These are phyloP conservation scores for Tiaroga cobitis DNA, from an alignment of 2,797 vertebrate species.

Conservation along the genomic window DNA sequence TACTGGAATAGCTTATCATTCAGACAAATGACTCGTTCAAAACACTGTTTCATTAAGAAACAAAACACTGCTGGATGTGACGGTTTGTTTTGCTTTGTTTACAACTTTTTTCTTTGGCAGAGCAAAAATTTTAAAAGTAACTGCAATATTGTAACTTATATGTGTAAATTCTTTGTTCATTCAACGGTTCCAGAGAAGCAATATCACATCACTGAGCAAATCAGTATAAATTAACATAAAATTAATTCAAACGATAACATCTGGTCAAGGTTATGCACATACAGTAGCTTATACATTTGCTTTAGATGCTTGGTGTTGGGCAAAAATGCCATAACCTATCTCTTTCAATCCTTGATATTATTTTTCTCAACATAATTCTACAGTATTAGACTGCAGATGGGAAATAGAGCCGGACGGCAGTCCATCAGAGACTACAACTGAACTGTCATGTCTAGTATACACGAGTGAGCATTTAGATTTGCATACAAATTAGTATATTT, in stretches of 20 bases:
- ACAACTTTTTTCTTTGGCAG: neutral
- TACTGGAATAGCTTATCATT: neutral
- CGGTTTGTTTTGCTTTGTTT: neutral
- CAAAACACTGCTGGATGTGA: neutral
- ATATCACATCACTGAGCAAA: neutral
- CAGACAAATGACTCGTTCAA: neutral
- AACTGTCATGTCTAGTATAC: slow-evolving; percentile 48
- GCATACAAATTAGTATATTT: slow-evolving; percentile 49
- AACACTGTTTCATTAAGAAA: neutral
- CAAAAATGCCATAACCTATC: neutral
- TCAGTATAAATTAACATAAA: neutral
- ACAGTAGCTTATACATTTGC: neutral
- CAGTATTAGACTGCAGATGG: slow-evolving; percentile 14
- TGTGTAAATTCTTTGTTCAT: neutral
- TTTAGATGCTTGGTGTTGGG: neutral
- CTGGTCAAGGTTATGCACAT: neutral
- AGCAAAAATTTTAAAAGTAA: neutral
- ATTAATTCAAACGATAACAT: neutral
- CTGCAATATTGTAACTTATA: neutral
- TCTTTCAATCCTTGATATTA: neutral
- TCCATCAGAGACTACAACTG: slow-evolving; percentile 49
- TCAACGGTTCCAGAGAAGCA: neutral
- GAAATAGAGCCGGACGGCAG: slow-evolving; percentile 20
- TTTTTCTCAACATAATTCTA: slow-evolving; percentile 38
- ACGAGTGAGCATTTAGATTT: slow-evolving; percentile 47